Conservation (phyloP, 2,797 vertebrate genomes). For the Smutsia gigantea region DNA sequence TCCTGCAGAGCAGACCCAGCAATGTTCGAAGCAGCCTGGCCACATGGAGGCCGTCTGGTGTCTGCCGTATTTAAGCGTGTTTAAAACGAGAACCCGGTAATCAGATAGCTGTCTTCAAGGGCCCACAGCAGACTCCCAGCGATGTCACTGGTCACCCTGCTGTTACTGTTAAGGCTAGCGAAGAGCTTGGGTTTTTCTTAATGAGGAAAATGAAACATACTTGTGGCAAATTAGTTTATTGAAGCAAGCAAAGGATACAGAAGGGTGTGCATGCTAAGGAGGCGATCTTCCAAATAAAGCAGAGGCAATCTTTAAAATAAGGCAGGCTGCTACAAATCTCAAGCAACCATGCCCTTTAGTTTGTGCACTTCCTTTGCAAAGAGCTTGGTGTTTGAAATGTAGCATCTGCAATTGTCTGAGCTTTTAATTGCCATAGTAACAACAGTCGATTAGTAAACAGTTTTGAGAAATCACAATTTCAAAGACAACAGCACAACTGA, state of each 20-base stretch:
- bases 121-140: not conserved
- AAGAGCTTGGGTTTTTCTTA: slow-evolving; percentile 44
- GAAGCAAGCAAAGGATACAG: slow-evolving; percentile 70
- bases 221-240: slow-evolving; percentile 71
- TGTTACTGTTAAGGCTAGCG: slow-evolving; percentile 49
- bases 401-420: slow-evolving; percentile 77
- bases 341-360: slow-evolving; percentile 26
- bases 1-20: not conserved
- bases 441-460: slow-evolving; percentile 78
- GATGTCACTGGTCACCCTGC: slow-evolving; percentile 26
- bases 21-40: not conserved
- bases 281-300: slow-evolving; percentile 44
- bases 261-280: slow-evolving; percentile 27
- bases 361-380: slow-evolving; percentile 51
- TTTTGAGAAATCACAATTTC: slow-evolving; percentile 74
- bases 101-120: not conserved
- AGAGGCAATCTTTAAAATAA: slow-evolving; percentile 28
- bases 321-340: slow-evolving; percentile 52
- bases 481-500: slow-evolving; percentile 63
- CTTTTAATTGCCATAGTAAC: slow-evolving; percentile 81
- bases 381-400: slow-evolving; percentile 59
- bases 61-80: not conserved
- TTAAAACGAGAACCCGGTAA: slow-evolving; percentile 19
- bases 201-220: slow-evolving; percentile 71
- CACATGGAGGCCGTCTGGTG: not conserved